Percentiles rank a stretch among this genome's conserved stretches.
Conservation (phyloP, 2,797 vertebrate species). For the Kryptopterus vitreolus region DNA sequence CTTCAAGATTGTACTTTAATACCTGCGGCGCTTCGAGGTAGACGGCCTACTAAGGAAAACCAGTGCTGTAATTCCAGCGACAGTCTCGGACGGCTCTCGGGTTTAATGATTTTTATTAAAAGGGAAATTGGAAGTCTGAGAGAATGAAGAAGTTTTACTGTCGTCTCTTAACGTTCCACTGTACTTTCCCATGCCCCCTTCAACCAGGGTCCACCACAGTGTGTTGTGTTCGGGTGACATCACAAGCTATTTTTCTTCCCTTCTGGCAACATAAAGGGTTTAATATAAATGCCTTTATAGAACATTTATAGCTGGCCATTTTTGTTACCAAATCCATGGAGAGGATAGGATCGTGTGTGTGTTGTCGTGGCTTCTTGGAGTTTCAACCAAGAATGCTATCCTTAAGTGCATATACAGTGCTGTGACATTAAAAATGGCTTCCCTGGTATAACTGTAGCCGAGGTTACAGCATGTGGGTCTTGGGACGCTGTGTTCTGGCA, state of each 20-base stretch:
- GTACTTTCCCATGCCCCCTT: conserved; percentile 66
- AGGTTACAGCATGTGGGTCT: conserved; percentile 19
- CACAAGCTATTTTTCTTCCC: conserved; percentile 35
- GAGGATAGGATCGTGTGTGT: conserved; percentile 4
- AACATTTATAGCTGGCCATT: conserved; percentile 15
- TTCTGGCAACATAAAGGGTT: conserved; percentile 14
- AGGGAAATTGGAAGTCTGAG: conserved; percentile 57
- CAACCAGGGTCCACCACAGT: too few relatives aligned
- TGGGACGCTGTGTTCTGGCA: conserved; percentile 2
- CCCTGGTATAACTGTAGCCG: conserved; percentile 19
- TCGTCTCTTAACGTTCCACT: conserved; percentile 42
- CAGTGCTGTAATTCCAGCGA: background rate
- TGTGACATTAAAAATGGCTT: conserved; percentile 31
- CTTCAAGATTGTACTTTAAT: background rate
- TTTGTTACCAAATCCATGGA: conserved; percentile 22
- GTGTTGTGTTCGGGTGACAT: conserved; percentile 40
- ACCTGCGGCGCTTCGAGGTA: background rate
- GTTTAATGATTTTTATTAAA: conserved; percentile 47
- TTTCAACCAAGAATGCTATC: conserved; percentile 14
- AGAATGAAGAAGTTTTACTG: conserved; percentile 55
- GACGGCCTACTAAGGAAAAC: background rate
- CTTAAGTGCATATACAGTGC: conserved; percentile 20
- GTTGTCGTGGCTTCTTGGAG: conserved; percentile 40
- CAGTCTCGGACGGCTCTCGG: background rate
- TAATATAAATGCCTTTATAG: conserved; percentile 10